These are phyloP conservation scores for Alcedo atthis DNA, from an alignment of 2,797 vertebrate species.

Conservation along the genomic window DNA sequence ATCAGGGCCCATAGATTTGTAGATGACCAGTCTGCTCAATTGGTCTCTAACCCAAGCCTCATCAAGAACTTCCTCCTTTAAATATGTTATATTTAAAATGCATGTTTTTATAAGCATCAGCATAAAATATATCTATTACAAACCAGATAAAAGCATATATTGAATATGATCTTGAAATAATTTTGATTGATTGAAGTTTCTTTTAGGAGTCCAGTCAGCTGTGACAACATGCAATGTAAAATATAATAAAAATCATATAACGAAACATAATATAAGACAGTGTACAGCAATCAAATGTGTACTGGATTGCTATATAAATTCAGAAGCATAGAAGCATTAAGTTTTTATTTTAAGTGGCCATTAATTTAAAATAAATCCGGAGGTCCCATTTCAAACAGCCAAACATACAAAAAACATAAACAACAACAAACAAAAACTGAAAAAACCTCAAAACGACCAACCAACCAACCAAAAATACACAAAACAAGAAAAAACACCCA, in stretches of 20 bases:
- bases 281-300: neutral
- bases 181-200: neutral
- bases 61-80: no score
- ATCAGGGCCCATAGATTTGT: no score
- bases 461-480: no score
- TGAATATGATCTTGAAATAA: neutral
- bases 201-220: neutral
- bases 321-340: neutral
- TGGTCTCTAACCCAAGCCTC: no score
- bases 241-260: neutral
- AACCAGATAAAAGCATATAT: neutral
- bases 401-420: neutral
- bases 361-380: neutral
- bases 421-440: neutral
- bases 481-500: neutral
- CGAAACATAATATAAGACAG: neutral
- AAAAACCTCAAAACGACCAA: neutral
- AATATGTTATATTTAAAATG: neutral
- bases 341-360: neutral
- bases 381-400: neutral
- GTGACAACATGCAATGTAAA: neutral
- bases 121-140: neutral
- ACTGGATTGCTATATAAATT: neutral
- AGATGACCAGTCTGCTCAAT: no score
- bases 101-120: neutral